phyloP scores from a whole-genome alignment of 2,888 invertebrate species.

The Copidosoma aretas region DNA sequence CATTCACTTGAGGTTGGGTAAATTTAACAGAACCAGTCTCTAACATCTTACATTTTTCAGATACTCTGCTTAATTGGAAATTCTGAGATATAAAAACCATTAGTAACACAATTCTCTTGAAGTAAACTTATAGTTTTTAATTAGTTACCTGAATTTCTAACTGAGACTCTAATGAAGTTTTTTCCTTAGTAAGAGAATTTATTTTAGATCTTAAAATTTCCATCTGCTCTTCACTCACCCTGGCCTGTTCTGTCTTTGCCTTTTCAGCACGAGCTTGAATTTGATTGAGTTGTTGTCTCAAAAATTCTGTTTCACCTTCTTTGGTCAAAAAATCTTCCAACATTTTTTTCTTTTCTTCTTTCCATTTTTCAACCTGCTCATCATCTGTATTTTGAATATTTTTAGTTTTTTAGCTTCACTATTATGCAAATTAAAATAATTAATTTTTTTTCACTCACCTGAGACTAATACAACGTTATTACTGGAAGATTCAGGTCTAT shows the following conservation, averaged over 20 bases:
- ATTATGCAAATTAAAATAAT: no score
- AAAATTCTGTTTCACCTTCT: slow-evolving; percentile 54
- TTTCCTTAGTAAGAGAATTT: slow-evolving; percentile 50
- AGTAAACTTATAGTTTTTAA: not conserved
- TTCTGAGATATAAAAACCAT: slow-evolving; percentile 41
- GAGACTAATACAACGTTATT: slow-evolving; percentile 42
- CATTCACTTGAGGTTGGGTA: slow-evolving; percentile 49
- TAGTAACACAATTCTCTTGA: not conserved
- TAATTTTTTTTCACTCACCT: slow-evolving; percentile 30
- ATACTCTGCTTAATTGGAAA: slow-evolving; percentile 49
- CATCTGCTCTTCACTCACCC: slow-evolving; percentile 52
- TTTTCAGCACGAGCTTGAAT: slow-evolving; percentile 49
- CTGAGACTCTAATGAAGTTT: slow-evolving; percentile 54
- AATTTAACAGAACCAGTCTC: slow-evolving; percentile 53
- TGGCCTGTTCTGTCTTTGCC: slow-evolving; percentile 49
- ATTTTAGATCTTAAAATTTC: slow-evolving; percentile 49
- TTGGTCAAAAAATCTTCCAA: slow-evolving; percentile 53
- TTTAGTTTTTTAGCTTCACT: no score
- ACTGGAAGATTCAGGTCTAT: slow-evolving; percentile 27
- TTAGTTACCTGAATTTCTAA: slow-evolving; percentile 51
- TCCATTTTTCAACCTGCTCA: slow-evolving; percentile 47
- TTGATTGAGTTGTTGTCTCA: slow-evolving; percentile 53
- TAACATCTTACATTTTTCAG: slow-evolving; percentile 53
- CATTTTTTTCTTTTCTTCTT: slow-evolving; percentile 52
- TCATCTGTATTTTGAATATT: slow-evolving; percentile 35